Base-by-base conservation (phyloP, 2,888 invertebrate genomes). In the Sminthurides aquaticus region DNA sequence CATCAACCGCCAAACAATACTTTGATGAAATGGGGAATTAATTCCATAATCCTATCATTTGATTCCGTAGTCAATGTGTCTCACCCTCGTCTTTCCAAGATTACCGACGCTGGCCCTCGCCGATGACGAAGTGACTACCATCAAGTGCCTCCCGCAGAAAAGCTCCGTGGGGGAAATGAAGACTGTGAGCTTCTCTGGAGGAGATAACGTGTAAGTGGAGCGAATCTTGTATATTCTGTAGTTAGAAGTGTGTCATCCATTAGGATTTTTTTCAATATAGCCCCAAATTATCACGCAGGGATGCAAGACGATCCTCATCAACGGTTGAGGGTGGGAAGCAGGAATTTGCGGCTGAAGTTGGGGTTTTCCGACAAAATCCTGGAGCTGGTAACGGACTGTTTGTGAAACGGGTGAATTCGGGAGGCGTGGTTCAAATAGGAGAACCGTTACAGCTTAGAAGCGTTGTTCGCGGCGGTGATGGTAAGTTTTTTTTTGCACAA, bases 1-100 rank as follows among this genome's bases (percentile, higher is more conserved):
- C n/a, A n/a, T n/a, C n/a, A n/a, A n/a, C n/a, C n/a, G n/a, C n/a
- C n/a, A n/a, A n/a, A n/a, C n/a, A n/a, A n/a, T n/a, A n/a, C n/a
- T n/a, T n/a, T n/a, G n/a, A n/a, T n/a, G n/a, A n/a, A n/a, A n/a
- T n/a, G n/a, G n/a, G n/a, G n/a, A n/a, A n/a, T n/a, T n/a, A n/a
- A n/a, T n/a, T n/a, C n/a, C n/a, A n/a, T n/a, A n/a, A n/a, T n/a
- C n/a, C n/a, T n/a, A n/a, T n/a, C n/a, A n/a, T n/a, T n/a, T n/a
- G n/a, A n/a, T n/a, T 24, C 43, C 22, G 8, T 25, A 64, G 65
- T 54, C 28, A 2, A 28, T 72, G 67, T 74, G 74, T 48, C 61
- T 74, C n/a, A 73, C 73, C 11, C 72, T 74, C 71, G 74, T 74
- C 8, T 73, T 74, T 34, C 74, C 74, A 3, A 65, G 71, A n/a